phyloP scores from a whole-genome alignment of 2,113 vertebrate species.

The Anoura caudifer region DNA sequence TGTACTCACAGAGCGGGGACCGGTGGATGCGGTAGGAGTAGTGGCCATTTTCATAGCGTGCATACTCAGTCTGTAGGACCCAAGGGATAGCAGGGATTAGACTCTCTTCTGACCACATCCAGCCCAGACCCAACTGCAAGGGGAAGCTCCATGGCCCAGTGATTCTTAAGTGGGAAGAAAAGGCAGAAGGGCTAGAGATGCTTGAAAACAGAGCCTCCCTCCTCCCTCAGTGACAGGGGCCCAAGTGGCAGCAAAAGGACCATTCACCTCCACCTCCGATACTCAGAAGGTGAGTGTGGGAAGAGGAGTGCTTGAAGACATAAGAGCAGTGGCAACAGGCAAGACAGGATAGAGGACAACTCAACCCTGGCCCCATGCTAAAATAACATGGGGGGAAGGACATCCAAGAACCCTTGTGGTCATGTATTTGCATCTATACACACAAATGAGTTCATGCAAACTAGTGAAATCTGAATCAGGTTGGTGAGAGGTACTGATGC shows the following conservation, averaged over 20 bases:
- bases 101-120: background rate
- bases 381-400: fast-evolving
- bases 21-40: slow-evolving; percentile 94
- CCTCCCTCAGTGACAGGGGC: background rate
- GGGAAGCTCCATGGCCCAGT: background rate
- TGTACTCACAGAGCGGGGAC: slow-evolving; percentile 95
- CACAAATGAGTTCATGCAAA: fast-evolving
- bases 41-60: slow-evolving; percentile 91
- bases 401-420: background rate
- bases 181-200: background rate
- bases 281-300: background rate
- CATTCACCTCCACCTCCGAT: background rate
- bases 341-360: background rate
- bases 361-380: background rate
- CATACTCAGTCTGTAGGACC: slow-evolving; percentile 90
- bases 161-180: background rate
- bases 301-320: background rate
- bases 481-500: fast-evolving
- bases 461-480: background rate
- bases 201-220: background rate
- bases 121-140: background rate
- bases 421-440: too few species aligned
- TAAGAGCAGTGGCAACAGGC: background rate
- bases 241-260: background rate
- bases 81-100: background rate